Evolutionary conservation across 2,888 invertebrate species (phyloP), one percentile per base, ranked within the genome.

Genomic region (Pycnomerus fuliginosus): DNA sequence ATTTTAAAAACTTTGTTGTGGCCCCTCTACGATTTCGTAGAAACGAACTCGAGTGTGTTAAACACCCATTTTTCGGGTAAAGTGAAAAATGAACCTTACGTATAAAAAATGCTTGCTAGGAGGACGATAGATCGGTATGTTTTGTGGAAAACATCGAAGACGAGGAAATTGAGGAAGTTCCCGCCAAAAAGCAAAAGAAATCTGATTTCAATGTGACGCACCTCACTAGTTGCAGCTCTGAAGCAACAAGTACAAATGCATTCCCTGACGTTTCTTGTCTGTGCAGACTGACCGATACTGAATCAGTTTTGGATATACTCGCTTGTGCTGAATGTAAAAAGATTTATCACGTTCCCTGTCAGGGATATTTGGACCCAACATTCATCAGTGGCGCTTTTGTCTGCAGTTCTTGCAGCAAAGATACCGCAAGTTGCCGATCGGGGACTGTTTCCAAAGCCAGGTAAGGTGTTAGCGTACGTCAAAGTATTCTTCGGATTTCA

Each of bases 321-420:
- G 5, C 28, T 16, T 42, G 35, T 16, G 10, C 2, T 2, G 14
- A 12, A 4, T 44, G 44, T 12, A 38, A 44, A 17, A 13, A 16
- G 8, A 22, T 3, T 5, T 38, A 25, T 22, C 44, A 44, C 24
- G 20, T 30, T 4, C 23, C 44, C 10, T 44, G 44, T 37, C 38
- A 38, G 16, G 44, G 44, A 4, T 44, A 32, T 23, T 11, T 38
- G 22, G 38, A 44, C 31, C 32, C 27, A 10, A 27, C 20, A 16
- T 44, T 13, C 23, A 11, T 35, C 7, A 5, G 7, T 3, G 29
- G 27, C 1, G 2, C 8, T 5, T 42, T 42, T 20, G 3, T 15
- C 2, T 42, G 42, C 30, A 10, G 11, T 12, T 3, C 4, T 10
- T 25, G 25, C 25, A 20, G 8, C 20, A n/a, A n/a, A n/a, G n/a